Evolutionary conservation across 2,113 vertebrate species (phyloP), one percentile per base, ranked within the genome.

Genomic region (Mesitornis unicolor): DNA sequence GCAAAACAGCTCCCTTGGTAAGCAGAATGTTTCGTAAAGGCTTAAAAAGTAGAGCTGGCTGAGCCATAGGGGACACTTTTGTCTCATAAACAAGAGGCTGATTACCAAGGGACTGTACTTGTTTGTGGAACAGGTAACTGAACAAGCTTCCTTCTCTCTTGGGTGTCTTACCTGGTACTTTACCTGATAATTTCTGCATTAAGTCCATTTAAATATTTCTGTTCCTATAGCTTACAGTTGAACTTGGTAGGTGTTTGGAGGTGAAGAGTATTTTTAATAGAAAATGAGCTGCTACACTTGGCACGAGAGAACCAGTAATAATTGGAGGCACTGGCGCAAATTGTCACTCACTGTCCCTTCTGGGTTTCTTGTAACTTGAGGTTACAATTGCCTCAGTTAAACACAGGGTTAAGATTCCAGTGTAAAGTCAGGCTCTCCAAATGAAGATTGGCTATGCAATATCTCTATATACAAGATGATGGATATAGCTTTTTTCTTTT

Each of bases 41-140:
- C 40, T 33, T 76, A 64, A 81, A 59, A 76, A 87, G 65, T 86
- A 48, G 64, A 89, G 54, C 47, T 90, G 57, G 38, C 84, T 75
- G 78, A 95, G 69, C 96, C 97, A 71, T 38, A 6, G 68, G 98
- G 97, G 97, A 97, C 74, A 57, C 74, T 26, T 90, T 57, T 93
- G 84, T 94, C 81, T 96, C 19, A 50, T 94, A 97, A 98, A 97
- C 96, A 98, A 97, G 96, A 95, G 67, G 48, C 18, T 90, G 28
- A 95, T 96, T 98, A 95, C 91, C 96, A 90, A 95, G 97, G 90
- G 97, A 93, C 89, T 71, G 10, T 33, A 28, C 90, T 98, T 98
- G 98, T 98, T 98, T 98, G 88, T 98, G 94, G 84, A 73, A 95
- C 82, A 96, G 74, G 89, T 94, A 94, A 84, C 96, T 88, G 86